Percentiles rank a stretch among this genome's conserved stretches.
Evolutionary conservation across 30 jellyfish, hydroid and myxozoan species (phyloP).

Genomic region (Aurelia aurita complex sp. Pacific): DNA sequence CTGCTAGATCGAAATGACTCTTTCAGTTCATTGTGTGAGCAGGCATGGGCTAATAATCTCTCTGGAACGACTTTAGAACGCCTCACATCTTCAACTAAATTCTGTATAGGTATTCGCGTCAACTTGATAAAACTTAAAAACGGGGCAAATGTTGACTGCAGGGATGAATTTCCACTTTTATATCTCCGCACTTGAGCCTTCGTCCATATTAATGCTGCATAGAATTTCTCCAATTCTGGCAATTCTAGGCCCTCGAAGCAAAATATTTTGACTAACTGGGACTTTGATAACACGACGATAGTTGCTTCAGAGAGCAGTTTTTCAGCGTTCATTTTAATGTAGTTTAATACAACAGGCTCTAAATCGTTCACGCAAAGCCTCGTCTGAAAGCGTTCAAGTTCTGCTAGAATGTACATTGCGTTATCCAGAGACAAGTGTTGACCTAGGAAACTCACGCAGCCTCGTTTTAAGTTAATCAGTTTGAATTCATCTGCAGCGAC

Average conservation of each 20-base stretch:
- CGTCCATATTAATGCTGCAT: constrained; percentile 68
- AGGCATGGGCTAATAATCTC: constrained; percentile 70
- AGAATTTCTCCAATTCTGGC: constrained; percentile 45
- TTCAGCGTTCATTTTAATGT: constrained; percentile 33
- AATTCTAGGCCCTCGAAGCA: constrained; percentile 26
- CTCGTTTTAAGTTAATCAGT: constrained; percentile 28
- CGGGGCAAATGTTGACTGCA: constrained; percentile 56
- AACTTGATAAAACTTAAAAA: constrained; percentile 42
- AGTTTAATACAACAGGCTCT: constrained; percentile 19
- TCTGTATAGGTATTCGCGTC: constrained; percentile 58
- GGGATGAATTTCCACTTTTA: constrained; percentile 9
- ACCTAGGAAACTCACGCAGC: constrained; percentile 45
- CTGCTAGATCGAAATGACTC: constrained; percentile 23
- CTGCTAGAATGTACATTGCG: constrained; percentile 47
- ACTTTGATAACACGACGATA: constrained; percentile 32
- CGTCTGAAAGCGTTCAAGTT: constrained; percentile 44
- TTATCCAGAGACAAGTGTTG: constrained; percentile 37
- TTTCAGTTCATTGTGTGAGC: constrained; percentile 63
- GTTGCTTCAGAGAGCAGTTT: constrained; percentile 43
- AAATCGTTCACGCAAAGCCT: constrained; percentile 24
- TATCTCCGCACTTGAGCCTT: constrained; percentile 43
- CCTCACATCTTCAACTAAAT: constrained; percentile 70
- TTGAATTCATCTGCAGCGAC: constrained; percentile 70
- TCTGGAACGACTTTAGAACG: constrained; percentile 73
- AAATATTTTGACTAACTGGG: constrained; percentile 30